Evolutionary conservation across 1,140 invertebrate species (phyloP).

Genomic region (Drosophila arawakana): DNA sequence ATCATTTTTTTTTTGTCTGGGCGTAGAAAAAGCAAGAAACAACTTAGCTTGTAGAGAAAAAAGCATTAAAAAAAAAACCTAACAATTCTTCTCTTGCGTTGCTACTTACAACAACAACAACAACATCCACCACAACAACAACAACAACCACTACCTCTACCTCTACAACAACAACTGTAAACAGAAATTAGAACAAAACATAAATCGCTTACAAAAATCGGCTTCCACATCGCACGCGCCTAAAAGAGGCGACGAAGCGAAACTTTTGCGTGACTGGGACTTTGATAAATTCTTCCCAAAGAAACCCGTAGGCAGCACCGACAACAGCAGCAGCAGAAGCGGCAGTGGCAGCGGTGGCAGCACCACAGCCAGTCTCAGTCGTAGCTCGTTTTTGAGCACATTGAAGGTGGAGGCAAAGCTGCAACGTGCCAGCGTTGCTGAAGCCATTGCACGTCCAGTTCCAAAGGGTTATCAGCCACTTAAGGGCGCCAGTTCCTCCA

Average conservation of each 20-base stretch:
- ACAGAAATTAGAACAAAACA: slow-evolving; percentile 81
- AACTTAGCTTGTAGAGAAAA: slow-evolving; percentile 20
- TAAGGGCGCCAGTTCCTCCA: slow-evolving; percentile 48
- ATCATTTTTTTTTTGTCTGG: slow-evolving; percentile 39
- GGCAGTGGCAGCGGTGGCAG: slow-evolving; percentile 34
- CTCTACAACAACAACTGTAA: slow-evolving; percentile 47
- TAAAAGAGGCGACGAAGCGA: slow-evolving; percentile 47
- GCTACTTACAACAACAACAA: slow-evolving; percentile 68
- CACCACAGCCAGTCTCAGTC: slow-evolving; percentile 66
- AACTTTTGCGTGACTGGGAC: slow-evolving; percentile 92
- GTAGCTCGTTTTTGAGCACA: slow-evolving; percentile 74
- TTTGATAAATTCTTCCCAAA: slow-evolving; percentile 92
- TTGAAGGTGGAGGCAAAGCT: slow-evolving; percentile 76
- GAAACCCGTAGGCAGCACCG: slow-evolving; percentile 20
- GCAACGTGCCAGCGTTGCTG: slow-evolving; percentile 74
- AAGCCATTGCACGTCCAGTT: slow-evolving; percentile 67
- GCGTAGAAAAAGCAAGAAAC: slow-evolving; percentile 49
- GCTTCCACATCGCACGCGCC: slow-evolving; percentile 79
- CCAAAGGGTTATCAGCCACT: slow-evolving; percentile 79
- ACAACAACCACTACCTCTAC: slow-evolving; percentile 50
- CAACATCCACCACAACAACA: slow-evolving; percentile 54
- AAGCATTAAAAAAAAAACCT: slow-evolving; percentile 26
- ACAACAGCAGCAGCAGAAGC: slow-evolving; percentile 16
- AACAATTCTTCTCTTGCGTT: slow-evolving; percentile 77
- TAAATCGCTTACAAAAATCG: slow-evolving; percentile 83